Evolutionary conservation across 1,140 invertebrate species (phyloP).

Genomic region (Lithobius niger): DNA sequence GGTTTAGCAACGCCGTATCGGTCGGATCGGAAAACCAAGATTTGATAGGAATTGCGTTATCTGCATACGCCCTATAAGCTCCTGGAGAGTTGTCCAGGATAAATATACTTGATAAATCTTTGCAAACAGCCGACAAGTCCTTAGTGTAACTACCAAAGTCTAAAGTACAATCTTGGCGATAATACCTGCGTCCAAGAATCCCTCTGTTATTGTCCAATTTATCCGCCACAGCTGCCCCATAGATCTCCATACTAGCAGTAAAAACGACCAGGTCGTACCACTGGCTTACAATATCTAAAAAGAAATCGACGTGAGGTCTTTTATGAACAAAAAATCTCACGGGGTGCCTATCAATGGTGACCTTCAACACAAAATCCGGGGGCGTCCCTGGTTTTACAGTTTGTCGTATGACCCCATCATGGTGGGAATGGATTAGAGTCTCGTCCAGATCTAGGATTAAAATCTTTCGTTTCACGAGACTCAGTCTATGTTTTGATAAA

Average conservation of each 20-base stretch:
- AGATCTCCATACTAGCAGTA: conserved; percentile 99
- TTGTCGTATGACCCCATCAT: conserved; percentile 89
- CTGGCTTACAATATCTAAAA: conserved; percentile 90
- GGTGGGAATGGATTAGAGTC: conserved; percentile 97
- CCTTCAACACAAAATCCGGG: conserved; percentile 94
- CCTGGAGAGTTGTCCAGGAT: conserved; percentile 99
- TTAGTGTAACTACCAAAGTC: conserved; percentile 97
- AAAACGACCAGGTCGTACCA: conserved; percentile 98
- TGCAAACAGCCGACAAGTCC: conserved; percentile 90
- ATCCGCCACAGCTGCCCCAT: conserved; percentile 96
- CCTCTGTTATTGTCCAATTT: conserved; percentile 91
- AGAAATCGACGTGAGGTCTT: conserved; percentile 97
- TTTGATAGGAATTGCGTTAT: conserved; percentile 99
- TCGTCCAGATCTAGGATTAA: conserved; percentile 97
- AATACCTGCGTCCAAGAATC: conserved; percentile 81
- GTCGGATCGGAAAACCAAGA: conserved; percentile 98
- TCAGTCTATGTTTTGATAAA: conserved; percentile 84
- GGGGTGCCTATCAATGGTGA: conserved; percentile 96
- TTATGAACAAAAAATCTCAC: conserved; percentile 99
- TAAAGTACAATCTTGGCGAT: conserved; percentile 88
- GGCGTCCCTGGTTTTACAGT: conserved; percentile 94
- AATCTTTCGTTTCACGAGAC: conserved; percentile 91
- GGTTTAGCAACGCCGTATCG: conserved; percentile 88
- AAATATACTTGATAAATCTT: conserved; percentile 93
- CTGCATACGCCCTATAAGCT: conserved; percentile 91